phyloP scores from a whole-genome alignment of 2,888 invertebrate species.

The Mesorhabditis sp. region DNA sequence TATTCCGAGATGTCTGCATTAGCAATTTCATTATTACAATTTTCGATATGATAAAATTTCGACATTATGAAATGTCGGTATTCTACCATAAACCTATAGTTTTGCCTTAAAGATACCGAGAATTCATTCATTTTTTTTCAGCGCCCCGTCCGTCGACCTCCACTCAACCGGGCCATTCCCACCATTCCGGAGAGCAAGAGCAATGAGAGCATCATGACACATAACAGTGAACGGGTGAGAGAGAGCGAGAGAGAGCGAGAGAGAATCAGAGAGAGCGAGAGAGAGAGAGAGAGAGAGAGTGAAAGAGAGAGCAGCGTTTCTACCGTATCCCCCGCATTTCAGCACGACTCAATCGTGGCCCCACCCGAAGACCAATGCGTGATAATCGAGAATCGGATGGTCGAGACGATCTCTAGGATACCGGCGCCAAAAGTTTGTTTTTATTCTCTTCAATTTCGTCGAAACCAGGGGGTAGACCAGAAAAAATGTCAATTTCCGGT shows the following conservation, averaged over 20 bases:
- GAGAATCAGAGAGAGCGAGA: background rate
- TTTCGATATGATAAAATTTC: no score
- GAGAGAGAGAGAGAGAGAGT: background rate
- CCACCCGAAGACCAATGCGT: constrained; percentile 16
- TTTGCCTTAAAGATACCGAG: background rate
- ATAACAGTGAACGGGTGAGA: constrained; percentile 18
- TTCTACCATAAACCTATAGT: constrained; percentile 15
- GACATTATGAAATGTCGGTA: background rate
- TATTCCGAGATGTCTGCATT: no score
- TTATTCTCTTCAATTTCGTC: no score
- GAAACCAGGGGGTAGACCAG: no score
- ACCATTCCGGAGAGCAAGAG: constrained; percentile 56
- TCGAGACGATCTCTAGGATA: constrained; percentile 9
- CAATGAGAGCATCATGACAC: constrained; percentile 55
- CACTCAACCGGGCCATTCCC: constrained; percentile 55
- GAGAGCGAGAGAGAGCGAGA: background rate
- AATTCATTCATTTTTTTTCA: constrained; percentile 9
- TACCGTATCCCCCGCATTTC: background rate
- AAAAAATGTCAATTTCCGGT: constrained; percentile 11
- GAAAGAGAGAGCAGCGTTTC: no score
- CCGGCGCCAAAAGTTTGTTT: constrained; percentile 19
- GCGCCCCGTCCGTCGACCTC: constrained; percentile 39
- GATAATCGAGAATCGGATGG: constrained; percentile 46
- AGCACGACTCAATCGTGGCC: background rate
- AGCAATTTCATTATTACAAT: no score